Evolutionary conservation across 2,113 vertebrate species (phyloP).

Genomic region (Candoia aspera): DNA sequence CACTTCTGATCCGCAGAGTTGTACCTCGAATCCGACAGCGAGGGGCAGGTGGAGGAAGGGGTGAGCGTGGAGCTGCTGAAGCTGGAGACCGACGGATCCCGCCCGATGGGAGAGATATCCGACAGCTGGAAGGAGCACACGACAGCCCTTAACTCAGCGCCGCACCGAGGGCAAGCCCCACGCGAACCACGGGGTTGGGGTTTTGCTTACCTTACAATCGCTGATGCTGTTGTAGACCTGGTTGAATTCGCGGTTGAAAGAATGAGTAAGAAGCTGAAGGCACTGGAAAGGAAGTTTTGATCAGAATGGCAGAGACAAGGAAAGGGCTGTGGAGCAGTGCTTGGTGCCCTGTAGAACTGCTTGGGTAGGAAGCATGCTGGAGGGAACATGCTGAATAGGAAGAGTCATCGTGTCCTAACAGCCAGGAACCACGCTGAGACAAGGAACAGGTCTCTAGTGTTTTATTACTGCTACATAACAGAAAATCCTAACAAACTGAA

Average conservation of each 20-base stretch:
- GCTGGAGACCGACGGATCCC: constrained; percentile 93
- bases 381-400: no score
- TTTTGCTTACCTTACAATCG: constrained; percentile 89
- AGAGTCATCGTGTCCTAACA: no score
- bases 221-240: constrained; percentile 94
- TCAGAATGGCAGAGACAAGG: constrained; percentile 4
- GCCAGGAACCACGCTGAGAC: no score
- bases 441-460: no score
- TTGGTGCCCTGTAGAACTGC: neutral
- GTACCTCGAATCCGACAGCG: constrained; percentile 89
- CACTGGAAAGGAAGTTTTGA: constrained; percentile 75
- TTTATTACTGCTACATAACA: no score
- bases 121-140: constrained; percentile 78
- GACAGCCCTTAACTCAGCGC: rapidly evolving
- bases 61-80: constrained; percentile 98
- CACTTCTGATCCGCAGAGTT: constrained; percentile 92
- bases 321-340: neutral
- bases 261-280: constrained; percentile 94
- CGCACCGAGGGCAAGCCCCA: neutral
- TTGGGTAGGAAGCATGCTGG: neutral
- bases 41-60: constrained; percentile 98
- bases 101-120: constrained; percentile 90
- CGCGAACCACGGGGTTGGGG: neutral
- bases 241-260: constrained; percentile 93
- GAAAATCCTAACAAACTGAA: no score